Base-by-base conservation (phyloP, 2,797 vertebrate genomes). In the Leptatherina wallacei region DNA sequence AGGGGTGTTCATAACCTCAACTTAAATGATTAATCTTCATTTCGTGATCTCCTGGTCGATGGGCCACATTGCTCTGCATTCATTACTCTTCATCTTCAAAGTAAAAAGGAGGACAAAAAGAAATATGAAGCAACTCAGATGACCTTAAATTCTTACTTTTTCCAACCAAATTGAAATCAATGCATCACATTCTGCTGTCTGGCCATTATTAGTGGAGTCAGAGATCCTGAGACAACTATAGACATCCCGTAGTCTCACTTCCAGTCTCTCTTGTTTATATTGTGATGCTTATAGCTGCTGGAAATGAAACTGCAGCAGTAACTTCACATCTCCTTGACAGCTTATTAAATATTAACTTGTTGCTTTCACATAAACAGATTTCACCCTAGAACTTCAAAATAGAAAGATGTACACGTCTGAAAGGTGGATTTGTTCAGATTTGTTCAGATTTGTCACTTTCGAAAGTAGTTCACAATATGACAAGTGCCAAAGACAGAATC, bases 261-360 rank as follows among this genome's bases (percentile, higher is more conserved):
- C 40, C 42, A 59, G 12, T 12, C 14, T 59, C 67, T 68, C 22
- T 27, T 58, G 61, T 75, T 82, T 51, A 51, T 49, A 47, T 30
- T 72, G 49, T 69, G 62, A 65, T 52, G 60, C 71, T 71, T 42
- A 52, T 24, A 54, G 69, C 62, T 52, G 56, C 44, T 81, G 35
- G 42, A 85, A 76, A 72, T 80, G 42, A 78, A 84, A 62, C 67
- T 11, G 3, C 42, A 7, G 58, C 71, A 77, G 76, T 81, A 72
- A 74, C 73, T 72, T 65, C 71, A 83, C 80, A 81, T 73, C 30
- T 32, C 73, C 67, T 38, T 69, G 81, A 83, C 63, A 82, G 71
- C 58, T 77, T 51, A 77, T 89, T 60, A 85, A 90, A 88, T 82
- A 92, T 90, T 85, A 62, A 90, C 44, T 51, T 70, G 57, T n/a